Percentiles rank a stretch among this genome's conserved stretches.
Evolutionary conservation across 2,113 vertebrate genomes (phyloP).

Genomic region (Anser brachyrhynchus): DNA sequence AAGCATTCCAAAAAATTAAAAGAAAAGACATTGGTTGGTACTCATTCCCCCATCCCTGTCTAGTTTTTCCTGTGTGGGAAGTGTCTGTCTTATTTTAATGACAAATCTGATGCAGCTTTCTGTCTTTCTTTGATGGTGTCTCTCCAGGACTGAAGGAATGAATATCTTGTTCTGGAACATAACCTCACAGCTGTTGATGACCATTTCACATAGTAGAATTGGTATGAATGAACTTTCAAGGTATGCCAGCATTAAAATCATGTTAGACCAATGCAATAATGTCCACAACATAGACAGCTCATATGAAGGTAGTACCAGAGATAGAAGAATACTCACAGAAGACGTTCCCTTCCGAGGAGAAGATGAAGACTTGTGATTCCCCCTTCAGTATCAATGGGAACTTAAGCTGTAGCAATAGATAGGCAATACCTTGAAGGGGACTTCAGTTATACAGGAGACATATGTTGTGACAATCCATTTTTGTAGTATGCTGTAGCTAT

Average conservation of each 20-base stretch:
- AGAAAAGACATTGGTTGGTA: too few species aligned
- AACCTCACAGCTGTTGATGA: neutral
- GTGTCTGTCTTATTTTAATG: neutral
- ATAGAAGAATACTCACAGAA: neutral
- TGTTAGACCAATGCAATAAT: neutral
- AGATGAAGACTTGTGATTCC: neutral
- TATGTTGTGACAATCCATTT: neutral
- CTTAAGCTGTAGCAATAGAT: neutral
- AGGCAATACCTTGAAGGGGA: neutral
- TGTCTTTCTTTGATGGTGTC: neutral
- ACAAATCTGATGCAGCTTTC: neutral
- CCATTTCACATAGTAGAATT: neutral
- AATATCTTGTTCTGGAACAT: fast-evolving
- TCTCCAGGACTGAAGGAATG: neutral
- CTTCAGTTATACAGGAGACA: neutral
- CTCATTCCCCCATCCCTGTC: too few species aligned
- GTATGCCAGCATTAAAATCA: neutral
- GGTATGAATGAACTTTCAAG: neutral
- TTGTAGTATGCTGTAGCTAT: neutral
- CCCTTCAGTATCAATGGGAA: neutral
- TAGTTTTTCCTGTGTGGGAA: too few species aligned
- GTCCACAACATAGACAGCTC: neutral
- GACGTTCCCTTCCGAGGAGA: neutral
- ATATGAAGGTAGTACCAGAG: neutral
- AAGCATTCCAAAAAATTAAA: neutral